Base-by-base conservation (phyloP, 2,113 vertebrate genomes). In the Symphodus melops region DNA sequence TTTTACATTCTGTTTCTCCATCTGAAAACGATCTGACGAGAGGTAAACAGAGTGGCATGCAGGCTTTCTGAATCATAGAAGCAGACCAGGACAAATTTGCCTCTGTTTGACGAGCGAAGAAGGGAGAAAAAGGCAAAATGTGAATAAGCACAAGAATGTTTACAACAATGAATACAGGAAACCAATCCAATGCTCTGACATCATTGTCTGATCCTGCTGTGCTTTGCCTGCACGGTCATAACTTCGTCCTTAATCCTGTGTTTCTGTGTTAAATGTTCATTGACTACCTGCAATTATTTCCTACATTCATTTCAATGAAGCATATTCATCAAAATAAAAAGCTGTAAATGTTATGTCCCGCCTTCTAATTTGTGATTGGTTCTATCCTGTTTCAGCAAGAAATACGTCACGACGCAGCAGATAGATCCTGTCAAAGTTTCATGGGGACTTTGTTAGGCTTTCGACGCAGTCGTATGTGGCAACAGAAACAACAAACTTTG, bases 51-150 rank as follows among this genome's bases (percentile, higher is more conserved):
- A 41, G 60, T 67, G 58, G 66, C 67, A 63, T 37, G 28, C 2
- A 9, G 52, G 42, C 19, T 72, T 72, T 65, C 75, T 72, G 73
- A 69, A 75, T 82, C 72, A 59, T 10, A 69, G 71, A 63, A 64
- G 72, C 75, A 83, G 57, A 80, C 56, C 17, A 37, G 58, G 52
- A 73, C 37, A 65, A 48, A 72, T 59, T 59, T 77, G 61, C 53
- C 81, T 84, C 68, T 57, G 49, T 68, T 62, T 57, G 54, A 33
- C 70, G 56, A 17, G 23, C 41, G 25, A 73, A 72, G 76, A 25
- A 44, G 23, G 25, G 62, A 61, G 60, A 1, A 55, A 63, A 68
- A 49, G 55, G 64, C 0, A 1, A 39, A 64, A 79, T 61, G 80
- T 28, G n/a, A 82, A 54, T 59, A 46, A 48, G 9, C 58, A 25